phyloP scores from a whole-genome alignment of 2,113 vertebrate species.

The Glareola pratincola region DNA sequence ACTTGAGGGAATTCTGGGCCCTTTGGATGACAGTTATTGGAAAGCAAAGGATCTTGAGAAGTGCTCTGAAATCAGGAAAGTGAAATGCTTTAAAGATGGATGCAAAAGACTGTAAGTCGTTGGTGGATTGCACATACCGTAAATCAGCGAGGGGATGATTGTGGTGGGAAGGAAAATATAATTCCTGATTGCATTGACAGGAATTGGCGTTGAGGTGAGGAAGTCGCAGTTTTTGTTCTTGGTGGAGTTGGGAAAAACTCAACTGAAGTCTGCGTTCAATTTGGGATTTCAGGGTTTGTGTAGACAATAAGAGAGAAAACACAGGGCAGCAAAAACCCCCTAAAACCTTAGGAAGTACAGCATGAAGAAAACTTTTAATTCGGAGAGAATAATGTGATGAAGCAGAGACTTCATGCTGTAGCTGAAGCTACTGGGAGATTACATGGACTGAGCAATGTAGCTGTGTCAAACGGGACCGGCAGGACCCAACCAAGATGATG shows the following conservation, averaged over 20 bases:
- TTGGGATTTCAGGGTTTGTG: not conserved
- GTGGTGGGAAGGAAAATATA: not conserved
- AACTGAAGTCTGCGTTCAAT: not conserved
- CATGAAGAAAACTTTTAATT: not conserved
- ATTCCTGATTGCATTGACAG: not conserved
- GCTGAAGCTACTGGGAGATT: not conserved
- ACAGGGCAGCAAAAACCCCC: not conserved
- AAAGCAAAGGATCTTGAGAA: not conserved
- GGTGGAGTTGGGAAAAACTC: not conserved
- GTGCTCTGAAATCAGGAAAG: not conserved
- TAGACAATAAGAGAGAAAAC: not conserved
- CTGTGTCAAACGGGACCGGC: not conserved
- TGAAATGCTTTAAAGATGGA: not conserved
- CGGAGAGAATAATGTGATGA: not conserved
- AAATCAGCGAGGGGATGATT: not conserved
- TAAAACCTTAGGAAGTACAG: not conserved
- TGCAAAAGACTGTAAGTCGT: not conserved
- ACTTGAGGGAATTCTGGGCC: not conserved
- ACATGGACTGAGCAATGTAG: not conserved
- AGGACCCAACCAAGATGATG: not conserved
- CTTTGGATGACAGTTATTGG: not conserved
- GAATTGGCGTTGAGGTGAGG: not conserved
- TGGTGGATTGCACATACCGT: accelerated
- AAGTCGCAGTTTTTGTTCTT: not conserved
- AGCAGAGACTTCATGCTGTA: not conserved